Percentiles rank a stretch among this genome's conserved stretches.
phyloP scores from a whole-genome alignment of 2,888 invertebrate genomes.

The Pantelozetes paolii region DNA sequence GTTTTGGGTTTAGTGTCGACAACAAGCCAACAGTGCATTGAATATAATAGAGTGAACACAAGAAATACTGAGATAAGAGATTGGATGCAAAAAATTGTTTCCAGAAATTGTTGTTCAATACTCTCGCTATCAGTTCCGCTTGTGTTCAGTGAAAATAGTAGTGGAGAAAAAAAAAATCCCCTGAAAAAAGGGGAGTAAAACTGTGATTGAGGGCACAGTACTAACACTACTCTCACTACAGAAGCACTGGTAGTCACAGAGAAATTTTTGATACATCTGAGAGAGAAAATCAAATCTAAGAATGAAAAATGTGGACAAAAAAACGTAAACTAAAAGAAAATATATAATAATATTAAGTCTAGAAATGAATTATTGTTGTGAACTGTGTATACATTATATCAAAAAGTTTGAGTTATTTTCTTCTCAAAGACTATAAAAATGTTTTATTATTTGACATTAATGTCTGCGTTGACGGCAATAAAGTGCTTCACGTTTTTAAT shows the following conservation, averaged over 20 bases:
- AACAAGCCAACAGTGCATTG: constrained; percentile 4
- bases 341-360: neutral
- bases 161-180: neutral
- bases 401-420: neutral
- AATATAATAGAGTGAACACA: neutral
- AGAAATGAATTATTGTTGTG: neutral
- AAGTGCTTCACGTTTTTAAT: neutral
- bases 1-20: neutral
- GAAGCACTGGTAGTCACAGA: neutral
- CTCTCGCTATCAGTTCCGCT: constrained; percentile 24
- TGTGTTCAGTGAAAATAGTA: neutral
- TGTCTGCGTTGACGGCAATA: neutral
- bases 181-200: neutral
- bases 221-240: neutral
- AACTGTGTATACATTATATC: neutral
- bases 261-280: neutral
- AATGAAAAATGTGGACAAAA: neutral
- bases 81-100: neutral
- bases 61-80: neutral
- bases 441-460: neutral
- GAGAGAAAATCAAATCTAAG: neutral
- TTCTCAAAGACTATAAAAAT: neutral
- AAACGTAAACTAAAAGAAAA: neutral
- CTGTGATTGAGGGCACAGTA: neutral
- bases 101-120: constrained; percentile 19